Percentiles rank a stretch among this genome's conserved stretches.
Evolutionary conservation across 2,888 invertebrate genomes (phyloP).

Genomic region (Minunthozetes semirufus): DNA sequence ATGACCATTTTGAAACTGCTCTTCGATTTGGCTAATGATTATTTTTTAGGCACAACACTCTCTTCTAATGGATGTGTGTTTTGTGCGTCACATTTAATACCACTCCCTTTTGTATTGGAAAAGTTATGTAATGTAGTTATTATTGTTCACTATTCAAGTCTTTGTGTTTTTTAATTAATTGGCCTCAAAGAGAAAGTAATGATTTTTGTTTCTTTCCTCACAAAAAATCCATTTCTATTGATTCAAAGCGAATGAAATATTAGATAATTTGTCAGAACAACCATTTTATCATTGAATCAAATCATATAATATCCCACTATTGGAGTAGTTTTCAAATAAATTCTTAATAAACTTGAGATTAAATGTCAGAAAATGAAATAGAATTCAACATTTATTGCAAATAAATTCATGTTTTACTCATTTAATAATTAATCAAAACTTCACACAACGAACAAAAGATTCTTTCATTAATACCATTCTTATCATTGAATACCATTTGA

Average conservation of each 20-base stretch:
- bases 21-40: not conserved
- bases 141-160: slow-evolving; percentile 3
- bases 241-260: slow-evolving; percentile 13
- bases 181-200: not conserved
- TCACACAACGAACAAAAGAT: not conserved
- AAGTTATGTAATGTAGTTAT: not conserved
- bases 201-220: not conserved
- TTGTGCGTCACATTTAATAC: slow-evolving; percentile 18
- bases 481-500: not conserved
- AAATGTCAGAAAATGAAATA: slow-evolving; percentile 19
- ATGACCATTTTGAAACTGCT: too few relatives aligned
- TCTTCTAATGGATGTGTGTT: not conserved
- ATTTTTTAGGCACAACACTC: not conserved
- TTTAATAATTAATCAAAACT: not conserved
- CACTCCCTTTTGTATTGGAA: slow-evolving; percentile 8
- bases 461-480: not conserved
- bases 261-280: slow-evolving; percentile 23
- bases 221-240: slow-evolving; percentile 2
- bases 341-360: not conserved
- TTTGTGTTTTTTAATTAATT: slow-evolving; percentile 21
- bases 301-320: not conserved
- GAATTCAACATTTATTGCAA: not conserved
- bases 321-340: not conserved
- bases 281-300: not conserved
- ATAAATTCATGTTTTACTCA: slow-evolving; percentile 7